Evolutionary conservation across 2,888 invertebrate species (phyloP), one percentile per base, ranked within the genome.

Genomic region (Synanthedon formicaeformis): DNA sequence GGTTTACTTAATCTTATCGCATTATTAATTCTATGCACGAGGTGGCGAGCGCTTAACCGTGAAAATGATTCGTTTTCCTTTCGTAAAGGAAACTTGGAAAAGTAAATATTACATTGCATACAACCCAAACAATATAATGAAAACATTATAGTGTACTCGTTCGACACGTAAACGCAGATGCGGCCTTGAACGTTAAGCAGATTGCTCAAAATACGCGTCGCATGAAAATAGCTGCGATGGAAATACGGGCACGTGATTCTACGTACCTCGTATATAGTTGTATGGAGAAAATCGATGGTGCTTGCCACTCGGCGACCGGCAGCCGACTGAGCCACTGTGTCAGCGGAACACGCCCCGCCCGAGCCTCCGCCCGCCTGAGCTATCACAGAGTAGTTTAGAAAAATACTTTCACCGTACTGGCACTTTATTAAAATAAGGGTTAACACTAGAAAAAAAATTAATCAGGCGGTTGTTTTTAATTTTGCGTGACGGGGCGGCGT

Each of bases 241-340:
- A 81, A 84, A 83, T 83, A 83, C 76, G 67, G 77, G 76, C 86
- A 85, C 86, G 85, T 86, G 86, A 85, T 74, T 65, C 69, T 78
- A 85, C 85, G 75, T 85, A 86, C 86, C 86, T 86, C 78, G 76
- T 73, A 79, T 76, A 78, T 70, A 53, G 50, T 67, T 72, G 78
- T 81, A 75, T 78, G 78, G 70, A 76, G 84, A 82, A 83, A 83
- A 85, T 85, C 86, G 81, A 86, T 86, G 84, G 74, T 84, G 84
- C 79, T 85, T 82, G 82, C 78, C 78, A 85, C 85, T 83, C 80
- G 80, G 78, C 83, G 84, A 79, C 83, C 84, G 81, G 75, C 76
- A 77, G 80, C 80, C 75, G 78, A 88, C 89, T 89, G 89, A 89
- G 89, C 88, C 89, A 89, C 81, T 84, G 81, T 88, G 88, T 88